phyloP scores from a whole-genome alignment of 2,888 invertebrate species.

The Anagyrus pseudococci region DNA sequence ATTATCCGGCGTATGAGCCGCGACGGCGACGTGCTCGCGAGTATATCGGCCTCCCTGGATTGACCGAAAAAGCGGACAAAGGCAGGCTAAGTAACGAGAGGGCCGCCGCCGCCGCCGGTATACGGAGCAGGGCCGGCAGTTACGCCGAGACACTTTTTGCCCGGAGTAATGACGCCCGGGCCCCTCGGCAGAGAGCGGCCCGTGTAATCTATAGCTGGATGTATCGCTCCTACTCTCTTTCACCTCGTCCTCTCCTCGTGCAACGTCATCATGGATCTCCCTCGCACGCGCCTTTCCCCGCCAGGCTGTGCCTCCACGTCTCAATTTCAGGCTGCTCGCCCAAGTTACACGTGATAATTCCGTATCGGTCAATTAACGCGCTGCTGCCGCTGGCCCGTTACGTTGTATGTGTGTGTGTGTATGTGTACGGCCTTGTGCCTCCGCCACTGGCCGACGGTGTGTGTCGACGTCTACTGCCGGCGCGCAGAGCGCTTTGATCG shows the following conservation, averaged over 20 bases:
- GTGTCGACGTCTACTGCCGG: not conserved
- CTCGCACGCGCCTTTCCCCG: not conserved
- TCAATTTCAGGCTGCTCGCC: conserved; percentile 55
- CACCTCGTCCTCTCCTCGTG: not conserved
- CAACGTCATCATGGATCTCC: conserved; percentile 9
- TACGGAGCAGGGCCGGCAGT: too few species aligned
- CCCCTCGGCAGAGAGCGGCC: too few species aligned
- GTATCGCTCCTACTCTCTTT: not conserved
- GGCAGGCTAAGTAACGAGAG: too few species aligned
- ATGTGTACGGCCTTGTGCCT: not conserved
- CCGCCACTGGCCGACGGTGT: not conserved
- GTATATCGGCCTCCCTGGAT: too few species aligned
- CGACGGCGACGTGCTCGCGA: too few species aligned
- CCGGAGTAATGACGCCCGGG: too few species aligned
- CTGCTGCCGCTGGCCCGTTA: not conserved
- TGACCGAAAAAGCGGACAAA: too few species aligned
- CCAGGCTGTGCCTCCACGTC: conserved; percentile 44
- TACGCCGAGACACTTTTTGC: too few species aligned
- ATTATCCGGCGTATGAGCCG: too few species aligned
- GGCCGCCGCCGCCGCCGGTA: too few species aligned
- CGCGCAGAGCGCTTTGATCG: conserved; percentile 9
- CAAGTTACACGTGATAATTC: conserved; percentile 51
- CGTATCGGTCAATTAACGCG: conserved; percentile 50
- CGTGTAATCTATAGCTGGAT: too few species aligned
- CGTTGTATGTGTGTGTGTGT: too few species aligned